Conservation (phyloP, 2,888 invertebrate genomes). For the Drosophila austrosaltans region DNA sequence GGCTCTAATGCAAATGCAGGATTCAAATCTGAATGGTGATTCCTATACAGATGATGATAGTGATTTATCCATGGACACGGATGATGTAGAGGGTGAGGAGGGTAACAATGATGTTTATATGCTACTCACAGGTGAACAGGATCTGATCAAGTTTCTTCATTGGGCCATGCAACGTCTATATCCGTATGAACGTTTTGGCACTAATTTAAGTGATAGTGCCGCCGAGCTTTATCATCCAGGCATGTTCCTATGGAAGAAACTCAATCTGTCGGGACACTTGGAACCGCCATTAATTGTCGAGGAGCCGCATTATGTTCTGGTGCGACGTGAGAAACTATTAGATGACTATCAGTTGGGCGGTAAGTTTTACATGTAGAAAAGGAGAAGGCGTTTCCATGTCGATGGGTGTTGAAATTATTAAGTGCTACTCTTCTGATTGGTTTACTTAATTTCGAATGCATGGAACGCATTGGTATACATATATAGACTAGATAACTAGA, state of each 20-base stretch:
- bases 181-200: slow-evolving; percentile 53
- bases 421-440: slow-evolving; percentile 7
- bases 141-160: slow-evolving; percentile 77
- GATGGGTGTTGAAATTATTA: slow-evolving; percentile 53
- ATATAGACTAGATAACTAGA: no score
- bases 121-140: slow-evolving; percentile 79
- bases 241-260: slow-evolving; percentile 79
- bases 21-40: slow-evolving; percentile 12
- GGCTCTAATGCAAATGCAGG: slow-evolving; percentile 52
- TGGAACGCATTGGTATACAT: background rate
- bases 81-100: slow-evolving; percentile 40
- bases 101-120: slow-evolving; percentile 72
- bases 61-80: slow-evolving; percentile 5
- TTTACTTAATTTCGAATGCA: slow-evolving; percentile 22
- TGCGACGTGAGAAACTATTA: slow-evolving; percentile 71
- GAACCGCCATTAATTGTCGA: slow-evolving; percentile 81
- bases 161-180: slow-evolving; percentile 80
- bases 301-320: slow-evolving; percentile 81
- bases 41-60: slow-evolving; percentile 15
- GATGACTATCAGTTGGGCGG: slow-evolving; percentile 64
- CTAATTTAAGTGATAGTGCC: slow-evolving; percentile 45
- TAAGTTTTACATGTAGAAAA: slow-evolving; percentile 39
- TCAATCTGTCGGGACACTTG: slow-evolving; percentile 80
- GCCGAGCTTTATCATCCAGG: slow-evolving; percentile 75
- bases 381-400: slow-evolving; percentile 38